phyloP scores from a whole-genome alignment of 1,140 invertebrate genomes.

The Mercenaria mercenaria region DNA sequence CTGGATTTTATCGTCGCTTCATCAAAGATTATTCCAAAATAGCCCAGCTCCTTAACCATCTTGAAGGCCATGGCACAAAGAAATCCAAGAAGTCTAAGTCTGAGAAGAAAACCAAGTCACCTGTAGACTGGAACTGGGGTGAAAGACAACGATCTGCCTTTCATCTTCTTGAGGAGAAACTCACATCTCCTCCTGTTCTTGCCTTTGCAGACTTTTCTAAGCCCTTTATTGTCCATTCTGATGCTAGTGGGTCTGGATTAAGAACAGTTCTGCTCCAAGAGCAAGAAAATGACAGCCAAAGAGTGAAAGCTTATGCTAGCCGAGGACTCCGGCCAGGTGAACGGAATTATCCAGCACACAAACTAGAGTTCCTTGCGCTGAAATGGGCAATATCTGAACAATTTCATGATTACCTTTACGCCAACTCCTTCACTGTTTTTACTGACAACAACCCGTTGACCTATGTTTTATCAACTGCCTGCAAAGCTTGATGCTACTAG shows the following conservation, averaged over 20 bases:
- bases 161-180: slow-evolving; percentile 58
- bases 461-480: slow-evolving; percentile 51
- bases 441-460: slow-evolving; percentile 66
- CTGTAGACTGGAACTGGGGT: not conserved
- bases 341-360: slow-evolving; percentile 66
- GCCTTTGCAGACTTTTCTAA: slow-evolving; percentile 59
- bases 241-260: slow-evolving; percentile 52
- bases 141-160: slow-evolving; percentile 50
- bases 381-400: slow-evolving; percentile 2
- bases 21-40: slow-evolving; percentile 72
- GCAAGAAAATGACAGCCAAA: slow-evolving; percentile 6
- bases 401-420: slow-evolving; percentile 45
- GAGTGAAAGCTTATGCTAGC: slow-evolving; percentile 71
- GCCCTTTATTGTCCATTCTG: slow-evolving; percentile 26
- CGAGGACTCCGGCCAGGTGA: slow-evolving; percentile 57
- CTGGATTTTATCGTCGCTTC: slow-evolving; percentile 60
- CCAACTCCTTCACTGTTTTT: slow-evolving; percentile 20
- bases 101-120: not conserved
- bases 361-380: slow-evolving; percentile 60
- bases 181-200: slow-evolving; percentile 63
- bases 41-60: slow-evolving; percentile 57
- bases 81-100: not conserved
- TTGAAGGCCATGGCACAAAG: not conserved
- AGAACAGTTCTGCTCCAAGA: slow-evolving; percentile 59
- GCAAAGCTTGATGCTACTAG: slow-evolving; percentile 60